Percentiles rank a stretch among this genome's conserved stretches.
phyloP scores from a whole-genome alignment of 2,888 invertebrate species.

The Rhagophthalmus giganteus region DNA sequence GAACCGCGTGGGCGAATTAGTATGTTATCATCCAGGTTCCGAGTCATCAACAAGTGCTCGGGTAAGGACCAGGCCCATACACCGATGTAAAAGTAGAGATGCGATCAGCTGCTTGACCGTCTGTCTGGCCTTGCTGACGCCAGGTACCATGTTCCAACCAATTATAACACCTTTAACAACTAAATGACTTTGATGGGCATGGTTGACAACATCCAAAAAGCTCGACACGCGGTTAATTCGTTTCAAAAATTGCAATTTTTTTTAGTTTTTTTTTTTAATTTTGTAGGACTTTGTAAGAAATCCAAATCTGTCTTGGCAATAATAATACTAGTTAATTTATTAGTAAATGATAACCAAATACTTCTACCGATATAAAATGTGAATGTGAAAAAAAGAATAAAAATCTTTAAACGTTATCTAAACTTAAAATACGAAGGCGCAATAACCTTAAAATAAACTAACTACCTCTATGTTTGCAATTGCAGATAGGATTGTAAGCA shows the following conservation, averaged over 20 bases:
- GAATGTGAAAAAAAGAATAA: too few species aligned
- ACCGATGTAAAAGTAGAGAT: constrained; percentile 37
- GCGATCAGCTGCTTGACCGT: constrained; percentile 39
- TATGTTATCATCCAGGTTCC: constrained; percentile 30
- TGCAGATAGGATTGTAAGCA: too few species aligned
- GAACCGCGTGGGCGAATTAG: constrained; percentile 35
- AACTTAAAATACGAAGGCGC: too few species aligned
- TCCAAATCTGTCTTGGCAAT: too few species aligned
- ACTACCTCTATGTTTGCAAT: too few species aligned
- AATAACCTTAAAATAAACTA: too few species aligned
- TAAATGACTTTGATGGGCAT: constrained; percentile 54
- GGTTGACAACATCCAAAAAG: constrained; percentile 43
- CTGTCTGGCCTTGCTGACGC: constrained; percentile 55
- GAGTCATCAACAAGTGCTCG: constrained; percentile 38
- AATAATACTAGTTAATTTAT: too few species aligned
- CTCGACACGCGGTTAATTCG: constrained; percentile 16
- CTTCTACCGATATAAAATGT: too few species aligned
- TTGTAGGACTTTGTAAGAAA: too few species aligned
- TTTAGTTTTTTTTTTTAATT: too few species aligned
- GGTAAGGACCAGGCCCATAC: constrained; percentile 40
- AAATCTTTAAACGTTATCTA: too few species aligned
- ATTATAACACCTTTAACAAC: constrained; percentile 57
- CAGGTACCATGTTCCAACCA: constrained; percentile 55
- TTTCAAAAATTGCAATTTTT: constrained; percentile 5
- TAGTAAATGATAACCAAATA: too few species aligned